Evolutionary conservation across 2,797 vertebrate species (phyloP), one percentile per base, ranked within the genome.

Genomic region (Ara ararauna): DNA sequence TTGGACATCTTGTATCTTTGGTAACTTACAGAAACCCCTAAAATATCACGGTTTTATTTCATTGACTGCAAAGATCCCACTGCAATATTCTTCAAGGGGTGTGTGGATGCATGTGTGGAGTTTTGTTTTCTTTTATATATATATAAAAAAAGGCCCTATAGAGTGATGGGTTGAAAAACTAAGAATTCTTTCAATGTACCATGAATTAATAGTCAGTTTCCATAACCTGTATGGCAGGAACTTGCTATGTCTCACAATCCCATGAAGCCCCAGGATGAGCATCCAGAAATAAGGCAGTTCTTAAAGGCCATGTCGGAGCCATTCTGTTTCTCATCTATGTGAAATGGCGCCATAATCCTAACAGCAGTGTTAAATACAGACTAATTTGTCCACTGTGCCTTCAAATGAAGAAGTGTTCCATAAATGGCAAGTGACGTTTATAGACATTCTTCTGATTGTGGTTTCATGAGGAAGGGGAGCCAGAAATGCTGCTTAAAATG

Each of bases 281-380:
- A 64, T 36, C 48, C 17, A 51, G 42, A 93, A 86, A n/a, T 67
- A 45, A 34, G 40, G 14, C 22, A 47, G 17, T 42, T 67, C 51
- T 89, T 56, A 20, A 50, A 51, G 13, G 9, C 62, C 21, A 15
- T 71, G 34, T 68, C 38, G 14, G 36, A 78, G 22, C 40, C 40
- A 7, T 30, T 32, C 13, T 54, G 23, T 53, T 50, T 62, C 58
- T 77, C 23, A 36, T 64, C 30, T 78, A 3, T 58, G 27, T 87
- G 44, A 60, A 86, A 64, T 17, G 24, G 16, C 56, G 8, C 40
- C 40, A 32, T 81, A 54, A 64, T 74, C n/a, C 48, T 67, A 68
- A 44, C 24, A 84, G 40, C 40, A 72, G 17, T 58, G 32, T 92
- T 94, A 90, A 94, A 89, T 92, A 77, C 64, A 90, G 67, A 60